A percentile compares a stretch with the other conserved stretches of the same genome.
These are phyloP conservation scores for Neodiprion lecontei DNA, from an alignment of 1,140 invertebrate species.

Conservation along the genomic window DNA sequence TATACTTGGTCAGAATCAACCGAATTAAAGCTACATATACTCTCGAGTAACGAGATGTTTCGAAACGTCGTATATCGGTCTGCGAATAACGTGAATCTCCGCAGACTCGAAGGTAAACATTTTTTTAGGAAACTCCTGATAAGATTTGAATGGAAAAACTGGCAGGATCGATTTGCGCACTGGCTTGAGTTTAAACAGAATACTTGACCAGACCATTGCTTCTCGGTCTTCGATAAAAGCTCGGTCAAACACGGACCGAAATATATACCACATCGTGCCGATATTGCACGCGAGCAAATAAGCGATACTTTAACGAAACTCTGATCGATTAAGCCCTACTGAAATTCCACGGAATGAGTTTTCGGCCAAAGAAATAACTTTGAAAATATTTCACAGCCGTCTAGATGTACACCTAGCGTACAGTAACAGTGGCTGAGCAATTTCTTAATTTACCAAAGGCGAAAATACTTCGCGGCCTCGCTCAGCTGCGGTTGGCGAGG, in stretches of 20 bases:
- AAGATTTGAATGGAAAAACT: not conserved
- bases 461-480: slow-evolving; percentile 1
- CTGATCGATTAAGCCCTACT: not conserved
- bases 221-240: not conserved
- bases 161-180: not conserved
- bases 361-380: not conserved
- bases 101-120: not conserved
- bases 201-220: not conserved
- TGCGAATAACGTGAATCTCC: not conserved
- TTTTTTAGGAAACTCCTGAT: not conserved
- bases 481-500: not conserved
- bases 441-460: not conserved
- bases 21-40: too few relatives aligned
- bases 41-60: not conserved
- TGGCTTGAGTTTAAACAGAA: not conserved
- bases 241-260: not conserved
- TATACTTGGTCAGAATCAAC: too few relatives aligned
- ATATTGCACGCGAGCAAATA: not conserved
- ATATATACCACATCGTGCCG: not conserved
- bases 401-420: not conserved
- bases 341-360: not conserved
- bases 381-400: not conserved
- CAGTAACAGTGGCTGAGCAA: not conserved
- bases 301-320: not conserved
- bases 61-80: not conserved